Evolutionary conservation across 2,113 vertebrate species (phyloP).

Genomic region (Lipotes vexillifer): DNA sequence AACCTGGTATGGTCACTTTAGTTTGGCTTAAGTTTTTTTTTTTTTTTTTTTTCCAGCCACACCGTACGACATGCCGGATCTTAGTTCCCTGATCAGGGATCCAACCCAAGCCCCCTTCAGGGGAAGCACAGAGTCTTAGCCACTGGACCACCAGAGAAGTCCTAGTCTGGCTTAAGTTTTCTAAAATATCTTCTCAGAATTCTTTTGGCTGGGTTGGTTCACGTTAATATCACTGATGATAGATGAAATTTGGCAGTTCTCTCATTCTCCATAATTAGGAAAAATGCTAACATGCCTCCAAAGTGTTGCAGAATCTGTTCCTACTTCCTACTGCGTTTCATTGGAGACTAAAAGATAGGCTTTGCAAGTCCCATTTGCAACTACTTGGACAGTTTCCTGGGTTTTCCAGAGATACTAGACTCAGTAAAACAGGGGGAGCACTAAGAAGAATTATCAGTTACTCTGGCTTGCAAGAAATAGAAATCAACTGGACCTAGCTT

Average conservation of each 20-base stretch:
- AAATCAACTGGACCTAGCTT: neutral
- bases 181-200: neutral
- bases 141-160: too few relatives aligned
- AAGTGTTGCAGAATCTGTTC: neutral
- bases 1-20: neutral
- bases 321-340: conserved; percentile 6
- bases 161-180: neutral
- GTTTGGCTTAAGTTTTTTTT: neutral
- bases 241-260: conserved; percentile 20
- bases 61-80: accelerated
- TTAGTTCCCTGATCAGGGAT: too few relatives aligned
- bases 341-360: neutral
- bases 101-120: too few relatives aligned
- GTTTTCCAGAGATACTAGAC: neutral
- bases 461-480: neutral
- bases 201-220: neutral
- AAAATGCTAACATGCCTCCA: neutral
- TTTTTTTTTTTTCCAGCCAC: too few relatives aligned
- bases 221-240: neutral
- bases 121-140: too few relatives aligned
- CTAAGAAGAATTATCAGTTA: neutral
- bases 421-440: neutral
- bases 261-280: conserved; percentile 6
- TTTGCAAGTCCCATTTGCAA: neutral
- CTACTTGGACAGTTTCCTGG: neutral